Base-by-base conservation (phyloP, 1,140 invertebrate species). In the Papilio glaucus region DNA sequence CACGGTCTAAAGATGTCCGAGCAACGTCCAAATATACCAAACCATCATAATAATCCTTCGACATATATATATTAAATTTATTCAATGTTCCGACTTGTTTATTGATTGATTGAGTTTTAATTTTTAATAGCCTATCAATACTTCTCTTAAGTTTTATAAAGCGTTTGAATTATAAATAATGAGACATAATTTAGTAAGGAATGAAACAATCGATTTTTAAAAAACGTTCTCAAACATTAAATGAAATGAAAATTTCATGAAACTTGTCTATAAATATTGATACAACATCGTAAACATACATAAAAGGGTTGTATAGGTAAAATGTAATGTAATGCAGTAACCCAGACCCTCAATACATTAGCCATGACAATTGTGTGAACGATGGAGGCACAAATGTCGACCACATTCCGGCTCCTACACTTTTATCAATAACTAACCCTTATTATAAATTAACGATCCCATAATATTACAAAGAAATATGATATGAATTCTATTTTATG, bases 261-360 rank as follows among this genome's bases (percentile, higher is more conserved):
- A 33, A 33, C 29, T 33, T 6, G 29, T 33, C 29, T 33, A 33
- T 6, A 33, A 33, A 49, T 49, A 18, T 8, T 21, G 42, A 8
- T 1, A 18, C 3, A 18, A 49, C 9, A 49, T 49, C 18, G 45
- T 49, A 21, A 21, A 21, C 45, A 49, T 9, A 49, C 18, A 0
- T 53, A 53, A 53, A 53, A 24, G 49, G 49, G 49, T 53, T 53
- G 49, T 53, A 53, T 53, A 53, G 49, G 49, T 10, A 18, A 53
- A 18, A n/a, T n/a, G n/a, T n/a, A n/a, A n/a, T n/a, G n/a, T n/a
- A n/a, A 24, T 53, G 49, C 49, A 18, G 49, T 53, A 53, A 53
- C 10, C 49, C 49, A 24, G 49, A 53, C 49, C 49, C 49, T 24
- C 49, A 53, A 53, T 53, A 53, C 49, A 53, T 53, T 53, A 53